A percentile compares a stretch with the other conserved stretches of the same genome.
phyloP scores from a whole-genome alignment of 2,888 invertebrate species.

The Hemistola chrysoprasaria region DNA sequence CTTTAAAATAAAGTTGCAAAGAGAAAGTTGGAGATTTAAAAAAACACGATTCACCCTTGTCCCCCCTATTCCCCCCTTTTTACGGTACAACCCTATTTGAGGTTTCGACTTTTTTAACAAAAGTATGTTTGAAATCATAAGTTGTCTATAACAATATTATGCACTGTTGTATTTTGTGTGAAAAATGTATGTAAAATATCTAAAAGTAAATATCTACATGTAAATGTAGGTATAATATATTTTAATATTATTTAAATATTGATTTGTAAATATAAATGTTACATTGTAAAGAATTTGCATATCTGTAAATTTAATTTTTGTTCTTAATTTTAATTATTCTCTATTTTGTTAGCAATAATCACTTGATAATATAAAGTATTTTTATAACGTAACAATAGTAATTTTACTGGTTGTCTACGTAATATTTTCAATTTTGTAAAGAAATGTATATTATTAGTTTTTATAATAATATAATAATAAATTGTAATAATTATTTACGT shows the following conservation, averaged over 20 bases:
- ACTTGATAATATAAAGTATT: conserved; percentile 66
- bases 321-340: conserved; percentile 39
- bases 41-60: too few relatives aligned
- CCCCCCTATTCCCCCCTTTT: too few relatives aligned
- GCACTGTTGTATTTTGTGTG: conserved; percentile 35
- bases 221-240: conserved; percentile 67
- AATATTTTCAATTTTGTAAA: conserved; percentile 74
- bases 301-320: conserved; percentile 47
- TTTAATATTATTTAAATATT: conserved; percentile 50
- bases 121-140: conserved; percentile 16
- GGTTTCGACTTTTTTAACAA: conserved; percentile 14
- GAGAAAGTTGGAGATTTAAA: too few relatives aligned
- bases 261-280: conserved; percentile 60
- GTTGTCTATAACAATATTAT: conserved; percentile 8
- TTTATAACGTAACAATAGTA: conserved; percentile 62
- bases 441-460: too few relatives aligned
- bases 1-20: too few relatives aligned
- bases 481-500: conserved; percentile 72
- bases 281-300: conserved; percentile 58
- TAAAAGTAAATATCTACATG: conserved; percentile 45
- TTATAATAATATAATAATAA: conserved; percentile 44
- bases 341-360: conserved; percentile 55
- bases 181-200: conserved; percentile 30
- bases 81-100: background rate
- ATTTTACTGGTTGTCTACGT: conserved; percentile 47